phyloP scores from a whole-genome alignment of 92 coral and sea anemone species.

The Phymanthus crucifer region DNA sequence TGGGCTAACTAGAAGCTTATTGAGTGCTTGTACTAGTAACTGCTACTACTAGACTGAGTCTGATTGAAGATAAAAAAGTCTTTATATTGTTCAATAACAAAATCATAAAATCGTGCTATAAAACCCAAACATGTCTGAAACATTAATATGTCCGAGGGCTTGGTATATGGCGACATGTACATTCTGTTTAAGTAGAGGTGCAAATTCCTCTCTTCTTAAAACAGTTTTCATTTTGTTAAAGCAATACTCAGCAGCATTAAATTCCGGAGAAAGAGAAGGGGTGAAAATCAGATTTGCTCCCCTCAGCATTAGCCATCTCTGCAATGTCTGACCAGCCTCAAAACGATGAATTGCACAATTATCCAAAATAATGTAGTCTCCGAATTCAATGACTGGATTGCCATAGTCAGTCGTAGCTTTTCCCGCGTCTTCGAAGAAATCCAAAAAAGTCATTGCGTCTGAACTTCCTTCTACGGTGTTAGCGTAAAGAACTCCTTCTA shows the following conservation, averaged over 20 bases:
- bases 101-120: slow-evolving; percentile 37
- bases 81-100: slow-evolving; percentile 11
- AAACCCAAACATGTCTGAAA: slow-evolving; percentile 58
- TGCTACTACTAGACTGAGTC: slow-evolving; percentile 10
- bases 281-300: slow-evolving; percentile 48
- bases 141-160: slow-evolving; percentile 36
- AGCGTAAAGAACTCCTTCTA: slow-evolving; percentile 59
- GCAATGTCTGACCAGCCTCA: slow-evolving; percentile 41
- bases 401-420: slow-evolving; percentile 45
- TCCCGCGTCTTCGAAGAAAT: slow-evolving; percentile 63
- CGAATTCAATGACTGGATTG: slow-evolving; percentile 38
- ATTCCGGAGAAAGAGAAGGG: slow-evolving; percentile 57
- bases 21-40: slow-evolving; percentile 3
- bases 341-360: slow-evolving; percentile 51
- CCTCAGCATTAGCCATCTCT: slow-evolving; percentile 54
- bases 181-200: slow-evolving; percentile 29
- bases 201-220: slow-evolving; percentile 40
- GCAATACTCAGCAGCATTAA: slow-evolving; percentile 55
- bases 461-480: slow-evolving; percentile 53
- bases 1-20: slow-evolving; percentile 4
- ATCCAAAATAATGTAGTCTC: slow-evolving; percentile 58
- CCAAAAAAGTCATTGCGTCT: slow-evolving; percentile 20
- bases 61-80: not conserved
- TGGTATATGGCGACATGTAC: slow-evolving; percentile 42
- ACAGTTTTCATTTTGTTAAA: slow-evolving; percentile 60